A percentile compares a stretch with the other conserved stretches of the same genome.
phyloP scores from a whole-genome alignment of 1,140 invertebrate species.

The Wasmannia auropunctata region DNA sequence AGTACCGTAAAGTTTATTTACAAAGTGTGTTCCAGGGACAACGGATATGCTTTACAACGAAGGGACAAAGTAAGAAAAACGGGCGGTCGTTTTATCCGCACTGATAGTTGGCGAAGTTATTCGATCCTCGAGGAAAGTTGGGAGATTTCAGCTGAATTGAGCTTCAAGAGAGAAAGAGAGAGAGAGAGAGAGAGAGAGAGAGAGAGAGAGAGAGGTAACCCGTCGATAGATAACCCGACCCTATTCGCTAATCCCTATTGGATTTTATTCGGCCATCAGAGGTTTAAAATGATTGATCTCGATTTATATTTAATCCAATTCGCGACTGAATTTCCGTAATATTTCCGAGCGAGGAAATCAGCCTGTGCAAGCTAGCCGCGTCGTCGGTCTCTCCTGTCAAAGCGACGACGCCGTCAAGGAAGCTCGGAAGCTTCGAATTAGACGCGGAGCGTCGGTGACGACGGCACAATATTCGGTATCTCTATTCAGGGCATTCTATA shows the following conservation, averaged over 20 bases:
- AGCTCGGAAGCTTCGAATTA: background rate
- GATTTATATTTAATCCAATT: background rate
- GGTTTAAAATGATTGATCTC: background rate
- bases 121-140: slow-evolving; percentile 6
- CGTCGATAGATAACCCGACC: background rate
- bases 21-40: background rate
- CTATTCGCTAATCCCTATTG: background rate
- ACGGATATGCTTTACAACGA: background rate
- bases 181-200: no score
- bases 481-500: background rate
- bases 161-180: no score
- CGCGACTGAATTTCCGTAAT: no score
- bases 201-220: no score
- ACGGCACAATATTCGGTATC: background rate
- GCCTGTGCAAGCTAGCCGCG: background rate
- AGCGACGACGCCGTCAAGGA: background rate
- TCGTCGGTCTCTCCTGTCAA: no score
- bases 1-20: slow-evolving; percentile 22
- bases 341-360: background rate
- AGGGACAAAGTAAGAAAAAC: background rate
- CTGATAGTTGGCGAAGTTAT: background rate
- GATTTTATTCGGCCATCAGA: background rate
- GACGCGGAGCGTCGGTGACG: background rate
- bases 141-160: background rate
- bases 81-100: background rate